These are phyloP conservation scores for Chrysolina oricalcia DNA, from an alignment of 2,888 invertebrate genomes.

Conservation along the genomic window DNA sequence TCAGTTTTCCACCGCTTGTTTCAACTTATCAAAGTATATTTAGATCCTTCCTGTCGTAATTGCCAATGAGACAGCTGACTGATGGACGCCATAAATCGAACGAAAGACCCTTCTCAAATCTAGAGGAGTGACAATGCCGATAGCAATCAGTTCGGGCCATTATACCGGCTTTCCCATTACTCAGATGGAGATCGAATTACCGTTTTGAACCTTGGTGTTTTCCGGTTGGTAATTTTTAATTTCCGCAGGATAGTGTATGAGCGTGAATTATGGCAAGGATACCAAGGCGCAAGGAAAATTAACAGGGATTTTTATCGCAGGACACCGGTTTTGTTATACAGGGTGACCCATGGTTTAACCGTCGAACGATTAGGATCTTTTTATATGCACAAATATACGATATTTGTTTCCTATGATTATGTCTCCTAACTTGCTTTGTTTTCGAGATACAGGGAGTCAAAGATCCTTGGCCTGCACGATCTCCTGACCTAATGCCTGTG, in stretches of 20 bases:
- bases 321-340: no score
- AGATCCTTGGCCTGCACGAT: no score
- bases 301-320: no score
- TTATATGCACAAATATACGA: no score
- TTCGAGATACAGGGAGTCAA: no score
- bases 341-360: no score
- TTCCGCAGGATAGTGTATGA: conserved; percentile 55
- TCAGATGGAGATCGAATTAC: conserved; percentile 53
- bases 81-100: conserved; percentile 67
- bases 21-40: not conserved
- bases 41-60: conserved; percentile 25
- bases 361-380: no score
- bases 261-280: no score
- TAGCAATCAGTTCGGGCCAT: conserved; percentile 47
- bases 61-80: conserved; percentile 66
- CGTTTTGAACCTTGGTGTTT: conserved; percentile 54
- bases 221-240: conserved; percentile 68
- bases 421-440: no score
- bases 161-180: conserved; percentile 49
- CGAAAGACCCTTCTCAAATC: conserved; percentile 59
- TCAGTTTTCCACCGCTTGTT: not conserved
- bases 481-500: no score
- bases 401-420: no score
- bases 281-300: no score
- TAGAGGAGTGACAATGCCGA: conserved; percentile 50